Conservation (phyloP, 2,113 vertebrate species). For the Corythornis cristatus region DNA sequence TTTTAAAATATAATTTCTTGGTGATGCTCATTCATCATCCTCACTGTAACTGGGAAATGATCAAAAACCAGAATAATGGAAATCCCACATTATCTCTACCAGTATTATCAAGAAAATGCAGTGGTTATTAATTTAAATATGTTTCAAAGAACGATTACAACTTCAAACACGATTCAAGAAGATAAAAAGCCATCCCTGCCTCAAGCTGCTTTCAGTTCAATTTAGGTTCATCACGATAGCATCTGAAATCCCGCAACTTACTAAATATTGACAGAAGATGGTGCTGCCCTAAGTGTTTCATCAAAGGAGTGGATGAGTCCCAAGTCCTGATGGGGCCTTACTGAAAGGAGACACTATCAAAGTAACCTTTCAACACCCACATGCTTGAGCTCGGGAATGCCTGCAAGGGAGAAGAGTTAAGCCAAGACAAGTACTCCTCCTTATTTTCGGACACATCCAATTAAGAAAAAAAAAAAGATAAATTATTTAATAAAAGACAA, state of each 20-base stretch:
- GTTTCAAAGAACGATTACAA: constrained; percentile 40
- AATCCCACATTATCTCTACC: constrained; percentile 36
- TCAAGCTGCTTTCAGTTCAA: constrained; percentile 53
- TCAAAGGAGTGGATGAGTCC: not conserved
- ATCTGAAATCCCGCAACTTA: constrained; percentile 5
- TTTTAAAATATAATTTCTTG: constrained; percentile 36
- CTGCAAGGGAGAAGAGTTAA: not conserved
- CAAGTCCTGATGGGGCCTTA: not conserved
- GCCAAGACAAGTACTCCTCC: not conserved
- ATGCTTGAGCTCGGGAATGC: not conserved
- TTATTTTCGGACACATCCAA: not conserved
- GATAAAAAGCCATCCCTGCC: constrained; percentile 53
- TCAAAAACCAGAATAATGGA: constrained; percentile 10
- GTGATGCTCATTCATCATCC: constrained; percentile 25
- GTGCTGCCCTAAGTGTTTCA: not conserved
- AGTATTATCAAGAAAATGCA: constrained; percentile 43
- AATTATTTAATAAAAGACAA: not conserved
- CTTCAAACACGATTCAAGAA: constrained; percentile 39
- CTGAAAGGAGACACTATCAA: not conserved
- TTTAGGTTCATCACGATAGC: constrained; percentile 1
- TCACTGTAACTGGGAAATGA: constrained; percentile 25
- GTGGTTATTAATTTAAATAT: constrained; percentile 58
- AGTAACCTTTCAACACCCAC: constrained; percentile 23
- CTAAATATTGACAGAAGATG: constrained; percentile 24
- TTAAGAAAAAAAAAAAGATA: not conserved